Percentiles rank a stretch among this genome's conserved stretches.
Conservation (phyloP, 2,113 vertebrate species). For the Tinamus guttatus region DNA sequence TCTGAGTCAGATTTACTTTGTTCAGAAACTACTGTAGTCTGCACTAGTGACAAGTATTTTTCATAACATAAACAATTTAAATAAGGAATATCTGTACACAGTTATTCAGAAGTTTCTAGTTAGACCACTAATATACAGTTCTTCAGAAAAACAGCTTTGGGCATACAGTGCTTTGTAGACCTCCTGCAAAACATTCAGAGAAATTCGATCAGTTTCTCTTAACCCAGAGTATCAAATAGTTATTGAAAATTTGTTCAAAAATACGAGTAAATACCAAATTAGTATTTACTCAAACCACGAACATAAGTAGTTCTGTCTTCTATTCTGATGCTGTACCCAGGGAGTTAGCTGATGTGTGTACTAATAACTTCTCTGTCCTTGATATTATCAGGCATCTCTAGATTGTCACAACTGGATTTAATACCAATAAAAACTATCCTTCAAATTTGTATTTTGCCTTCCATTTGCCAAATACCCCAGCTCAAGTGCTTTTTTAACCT, state of each 20-base stretch:
- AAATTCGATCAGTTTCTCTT: not conserved
- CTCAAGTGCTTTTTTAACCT: not conserved
- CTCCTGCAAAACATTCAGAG: not conserved
- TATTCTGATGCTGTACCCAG: not conserved
- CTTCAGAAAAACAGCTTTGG: not conserved
- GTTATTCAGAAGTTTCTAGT: not conserved
- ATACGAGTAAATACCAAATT: not conserved
- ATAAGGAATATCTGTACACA: not conserved
- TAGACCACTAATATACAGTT: not conserved
- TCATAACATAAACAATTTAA: not conserved
- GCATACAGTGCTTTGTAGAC: not conserved
- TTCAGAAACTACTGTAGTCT: not conserved
- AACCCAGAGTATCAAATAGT: too few relatives aligned
- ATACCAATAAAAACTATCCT: not conserved
- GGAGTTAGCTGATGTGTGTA: not conserved
- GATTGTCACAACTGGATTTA: not conserved
- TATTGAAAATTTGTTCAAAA: too few relatives aligned
- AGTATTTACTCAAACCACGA: not conserved
- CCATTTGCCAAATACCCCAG: not conserved
- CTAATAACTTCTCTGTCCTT: not conserved
- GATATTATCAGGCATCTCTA: not conserved
- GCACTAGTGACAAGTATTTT: not conserved
- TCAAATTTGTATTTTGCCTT: not conserved
- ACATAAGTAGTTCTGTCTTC: not conserved
- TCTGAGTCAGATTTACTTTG: not conserved